Evolutionary conservation across 2,797 vertebrate species (phyloP), one percentile per base, ranked within the genome.

Genomic region (Apodemus agrarius): DNA sequence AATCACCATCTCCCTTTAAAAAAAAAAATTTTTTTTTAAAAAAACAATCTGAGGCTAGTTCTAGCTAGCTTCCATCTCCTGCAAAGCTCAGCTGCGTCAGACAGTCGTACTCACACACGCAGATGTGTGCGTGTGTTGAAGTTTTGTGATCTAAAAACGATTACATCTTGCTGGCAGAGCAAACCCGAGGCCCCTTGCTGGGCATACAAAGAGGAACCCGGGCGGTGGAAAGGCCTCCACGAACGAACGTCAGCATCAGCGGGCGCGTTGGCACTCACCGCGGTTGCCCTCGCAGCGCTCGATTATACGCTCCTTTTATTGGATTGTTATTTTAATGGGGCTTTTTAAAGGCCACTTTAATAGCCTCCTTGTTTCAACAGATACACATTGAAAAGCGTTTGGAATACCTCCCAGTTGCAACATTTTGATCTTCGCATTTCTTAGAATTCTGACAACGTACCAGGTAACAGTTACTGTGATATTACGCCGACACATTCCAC

Each of bases 381-480:
- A 98, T 96, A 98, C 69, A 97, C 90, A 87, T 75, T 96, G 96
- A 46, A 96, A 74, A 86, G 94, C 0, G 74, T 96, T 97, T 98
- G 98, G 97, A 97, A 95, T 89, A 94, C 96, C 97, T 98, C 97
- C 59, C 81, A 98, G 90, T 93, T 90, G 94, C 96, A 97, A 90
- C 89, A 94, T 96, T 98, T 97, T 63, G 26, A 98, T 97, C 96
- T 98, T 97, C 84, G 69, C 76, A 82, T 97, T 98, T 98, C 97
- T 98, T 96, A 97, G 96, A 97, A 97, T 98, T 98, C 97, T 98
- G 96, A 98, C 76, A 3, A 95, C 97, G 97, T 97, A 98, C 96
- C 97, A 98, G 98, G 98, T 98, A 98, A 98, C 97, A 98, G 97
- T 97, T 98, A 98, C 90, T 97, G 67, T 95, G 97, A 97, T 96